These are phyloP conservation scores for Punctoribates punctum DNA, from an alignment of 2,888 invertebrate species.

Conservation along the genomic window DNA sequence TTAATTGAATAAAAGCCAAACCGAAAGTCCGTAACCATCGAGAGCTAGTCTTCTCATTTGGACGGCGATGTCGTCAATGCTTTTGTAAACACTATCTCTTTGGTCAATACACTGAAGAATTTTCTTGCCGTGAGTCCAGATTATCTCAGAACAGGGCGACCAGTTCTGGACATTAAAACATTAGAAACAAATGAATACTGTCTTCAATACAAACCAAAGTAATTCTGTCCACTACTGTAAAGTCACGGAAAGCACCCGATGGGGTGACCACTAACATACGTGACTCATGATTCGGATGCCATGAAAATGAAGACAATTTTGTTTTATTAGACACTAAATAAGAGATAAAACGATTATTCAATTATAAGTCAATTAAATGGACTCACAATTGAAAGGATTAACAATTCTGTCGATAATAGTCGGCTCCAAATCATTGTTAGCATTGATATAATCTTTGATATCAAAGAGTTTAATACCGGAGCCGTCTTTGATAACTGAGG, in stretches of 20 bases:
- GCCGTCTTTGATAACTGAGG: slow-evolving; percentile 75
- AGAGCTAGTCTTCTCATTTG: slow-evolving; percentile 68
- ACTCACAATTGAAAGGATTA: slow-evolving; percentile 48
- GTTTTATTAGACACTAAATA: slow-evolving; percentile 46
- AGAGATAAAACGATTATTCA: not conserved
- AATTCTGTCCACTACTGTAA: slow-evolving; percentile 74
- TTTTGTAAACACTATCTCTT: slow-evolving; percentile 58
- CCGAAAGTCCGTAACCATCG: slow-evolving; percentile 74
- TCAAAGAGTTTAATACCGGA: slow-evolving; percentile 75
- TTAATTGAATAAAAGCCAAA: slow-evolving; percentile 52
- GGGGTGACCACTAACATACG: slow-evolving; percentile 66
- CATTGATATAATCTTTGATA: slow-evolving; percentile 67
- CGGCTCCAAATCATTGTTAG: slow-evolving; percentile 68
- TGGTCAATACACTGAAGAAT: slow-evolving; percentile 63
- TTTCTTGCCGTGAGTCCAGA: slow-evolving; percentile 71
- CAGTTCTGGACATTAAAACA: slow-evolving; percentile 55
- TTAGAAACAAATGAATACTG: not conserved
- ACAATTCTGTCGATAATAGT: slow-evolving; percentile 67
- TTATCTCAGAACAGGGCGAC: slow-evolving; percentile 68
- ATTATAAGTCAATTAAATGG: not conserved
- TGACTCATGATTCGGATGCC: slow-evolving; percentile 80
- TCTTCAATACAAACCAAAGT: slow-evolving; percentile 58
- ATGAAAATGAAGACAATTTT: slow-evolving; percentile 69
- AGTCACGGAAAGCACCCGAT: slow-evolving; percentile 66
- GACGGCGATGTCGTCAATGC: slow-evolving; percentile 67